phyloP scores from a whole-genome alignment of 2,113 vertebrate genomes.

The Heterotilapia buettikoferi region DNA sequence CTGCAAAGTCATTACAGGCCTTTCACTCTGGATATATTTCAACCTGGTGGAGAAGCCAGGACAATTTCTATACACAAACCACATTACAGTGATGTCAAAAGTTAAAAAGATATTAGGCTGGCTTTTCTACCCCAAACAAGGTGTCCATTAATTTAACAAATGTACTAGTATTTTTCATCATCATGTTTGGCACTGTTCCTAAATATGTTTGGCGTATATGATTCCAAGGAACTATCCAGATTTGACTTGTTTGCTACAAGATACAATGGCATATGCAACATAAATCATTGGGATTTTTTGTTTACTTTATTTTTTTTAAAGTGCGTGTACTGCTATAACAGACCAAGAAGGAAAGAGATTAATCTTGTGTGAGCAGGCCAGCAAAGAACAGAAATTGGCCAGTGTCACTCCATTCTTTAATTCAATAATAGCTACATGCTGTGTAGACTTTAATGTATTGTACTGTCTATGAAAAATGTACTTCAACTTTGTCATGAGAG shows the following conservation, averaged over 20 bases:
- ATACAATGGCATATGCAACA: not conserved
- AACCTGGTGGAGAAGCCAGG: not conserved
- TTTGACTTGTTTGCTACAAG: conserved; percentile 5
- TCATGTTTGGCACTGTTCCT: not conserved
- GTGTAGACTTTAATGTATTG: not conserved
- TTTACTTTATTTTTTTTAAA: not conserved
- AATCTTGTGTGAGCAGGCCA: not conserved
- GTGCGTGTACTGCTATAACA: not conserved
- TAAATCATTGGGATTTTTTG: conserved; percentile 5
- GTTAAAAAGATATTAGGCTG: not conserved
- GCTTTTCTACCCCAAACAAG: not conserved
- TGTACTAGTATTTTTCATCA: not conserved
- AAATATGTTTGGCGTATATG: not conserved
- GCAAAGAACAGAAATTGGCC: not conserved
- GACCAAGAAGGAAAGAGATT: conserved; percentile 16
- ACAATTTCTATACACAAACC: not conserved
- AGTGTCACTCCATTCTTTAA: not conserved
- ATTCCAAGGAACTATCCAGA: not conserved
- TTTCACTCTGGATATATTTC: not conserved
- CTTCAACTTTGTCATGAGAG: not conserved
- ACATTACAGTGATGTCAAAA: not conserved
- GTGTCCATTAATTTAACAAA: not conserved
- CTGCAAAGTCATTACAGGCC: not conserved
- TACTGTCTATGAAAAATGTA: not conserved
- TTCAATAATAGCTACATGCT: not conserved